phyloP scores from a whole-genome alignment of 2,797 vertebrate genomes.

The Ptychobarbus kaznakovi region DNA sequence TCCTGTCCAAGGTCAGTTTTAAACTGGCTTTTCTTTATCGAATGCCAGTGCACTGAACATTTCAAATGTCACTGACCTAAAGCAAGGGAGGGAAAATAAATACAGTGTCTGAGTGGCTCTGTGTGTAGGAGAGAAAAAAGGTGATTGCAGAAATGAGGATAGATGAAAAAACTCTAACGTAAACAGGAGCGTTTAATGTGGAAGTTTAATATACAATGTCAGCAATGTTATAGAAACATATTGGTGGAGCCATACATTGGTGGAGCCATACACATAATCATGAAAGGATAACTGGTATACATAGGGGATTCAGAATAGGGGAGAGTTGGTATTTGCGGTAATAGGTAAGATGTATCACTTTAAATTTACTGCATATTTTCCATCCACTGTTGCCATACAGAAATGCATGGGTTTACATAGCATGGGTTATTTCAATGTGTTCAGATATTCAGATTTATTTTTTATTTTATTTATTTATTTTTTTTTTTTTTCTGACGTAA shows the following conservation, averaged over 20 bases:
- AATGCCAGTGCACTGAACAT: conserved; percentile 56
- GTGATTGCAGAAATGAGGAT: no score
- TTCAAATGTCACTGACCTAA: conserved; percentile 62
- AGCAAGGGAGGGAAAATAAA: conserved; percentile 62
- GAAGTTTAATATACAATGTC: not conserved
- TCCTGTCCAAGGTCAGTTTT: conserved; percentile 48
- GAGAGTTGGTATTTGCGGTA: not conserved
- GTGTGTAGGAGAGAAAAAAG: conserved; percentile 5
- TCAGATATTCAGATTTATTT: no score
- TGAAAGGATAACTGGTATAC: not conserved
- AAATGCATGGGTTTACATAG: not conserved
- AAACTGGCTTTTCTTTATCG: conserved; percentile 56
- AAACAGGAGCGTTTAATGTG: conserved; percentile 8
- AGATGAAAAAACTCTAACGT: not conserved
- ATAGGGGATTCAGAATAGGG: not conserved
- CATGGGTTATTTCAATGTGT: not conserved
- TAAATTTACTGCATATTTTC: not conserved
- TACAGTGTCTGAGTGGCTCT: conserved; percentile 27
- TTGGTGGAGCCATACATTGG: not conserved
- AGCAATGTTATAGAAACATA: not conserved
- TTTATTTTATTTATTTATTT: no score
- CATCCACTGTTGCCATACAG: not conserved
- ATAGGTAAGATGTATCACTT: not conserved
- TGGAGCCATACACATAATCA: not conserved
- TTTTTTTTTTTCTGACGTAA: no score